Evolutionary conservation across 2,113 vertebrate species (phyloP).

Genomic region (Carassius auratus): DNA sequence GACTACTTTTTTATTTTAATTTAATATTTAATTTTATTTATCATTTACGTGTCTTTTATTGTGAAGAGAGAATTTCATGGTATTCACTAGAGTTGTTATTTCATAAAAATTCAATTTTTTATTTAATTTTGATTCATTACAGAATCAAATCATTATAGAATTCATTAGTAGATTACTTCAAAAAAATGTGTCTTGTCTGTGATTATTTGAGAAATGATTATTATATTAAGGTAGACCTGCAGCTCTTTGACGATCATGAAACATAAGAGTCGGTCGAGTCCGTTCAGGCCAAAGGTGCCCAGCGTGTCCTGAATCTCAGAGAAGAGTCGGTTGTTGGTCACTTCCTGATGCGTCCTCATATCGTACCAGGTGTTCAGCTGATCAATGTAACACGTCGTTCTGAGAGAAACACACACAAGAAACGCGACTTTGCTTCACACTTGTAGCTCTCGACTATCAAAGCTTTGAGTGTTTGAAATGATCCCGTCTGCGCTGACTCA

Average conservation of each 20-base stretch:
- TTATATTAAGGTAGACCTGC: slow-evolving; percentile 77
- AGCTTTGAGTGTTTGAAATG: background rate
- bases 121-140: background rate
- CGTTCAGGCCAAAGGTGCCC: slow-evolving; percentile 95
- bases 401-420: slow-evolving; percentile 55
- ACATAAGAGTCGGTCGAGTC: slow-evolving; percentile 92
- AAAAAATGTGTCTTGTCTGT: too few species aligned
- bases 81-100: too few species aligned
- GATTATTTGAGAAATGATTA: background rate
- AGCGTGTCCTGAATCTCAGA: slow-evolving; percentile 96
- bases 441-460: background rate
- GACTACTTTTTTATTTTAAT: too few species aligned
- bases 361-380: slow-evolving; percentile 99
- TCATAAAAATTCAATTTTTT: background rate
- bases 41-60: too few species aligned
- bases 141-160: too few species aligned
- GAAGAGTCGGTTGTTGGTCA: slow-evolving; percentile 92
- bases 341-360: slow-evolving; percentile 90
- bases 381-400: slow-evolving; percentile 90
- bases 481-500: slow-evolving; percentile 63
- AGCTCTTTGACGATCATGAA: slow-evolving; percentile 99
- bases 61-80: too few species aligned
- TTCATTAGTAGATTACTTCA: too few species aligned
- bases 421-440: background rate
- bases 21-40: too few species aligned